Percentiles rank a stretch among this genome's conserved stretches.
phyloP scores from a whole-genome alignment of 37 sponge, comb jelly and placozoan species.

The Geodia barretti region DNA sequence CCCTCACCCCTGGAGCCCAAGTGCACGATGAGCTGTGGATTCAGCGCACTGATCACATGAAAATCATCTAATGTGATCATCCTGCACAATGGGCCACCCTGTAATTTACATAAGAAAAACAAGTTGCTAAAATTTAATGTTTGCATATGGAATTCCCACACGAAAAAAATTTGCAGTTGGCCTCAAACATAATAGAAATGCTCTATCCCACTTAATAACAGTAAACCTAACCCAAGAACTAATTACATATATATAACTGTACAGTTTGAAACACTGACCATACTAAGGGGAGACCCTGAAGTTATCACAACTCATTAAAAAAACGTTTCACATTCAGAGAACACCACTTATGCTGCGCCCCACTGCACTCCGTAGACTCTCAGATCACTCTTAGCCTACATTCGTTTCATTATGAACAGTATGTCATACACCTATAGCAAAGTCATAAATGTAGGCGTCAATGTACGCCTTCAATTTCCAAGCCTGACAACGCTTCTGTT shows the following conservation, averaged over 20 bases:
- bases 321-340: slow-evolving; percentile 12
- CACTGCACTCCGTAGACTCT: slow-evolving; percentile 3
- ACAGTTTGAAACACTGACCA: slow-evolving; percentile 2
- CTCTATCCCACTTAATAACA: too few species aligned
- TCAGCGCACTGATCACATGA: slow-evolving; percentile 35
- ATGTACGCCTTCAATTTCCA: too few species aligned
- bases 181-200: too few species aligned
- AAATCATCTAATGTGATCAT: not conserved
- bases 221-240: too few species aligned
- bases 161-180: too few species aligned
- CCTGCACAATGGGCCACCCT: slow-evolving; percentile 59
- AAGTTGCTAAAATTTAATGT: too few species aligned
- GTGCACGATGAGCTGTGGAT: slow-evolving; percentile 71
- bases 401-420: too few species aligned
- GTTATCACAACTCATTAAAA: not conserved
- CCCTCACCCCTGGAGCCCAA: slow-evolving; percentile 15
- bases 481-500: too few species aligned
- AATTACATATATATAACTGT: slow-evolving; percentile 19
- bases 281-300: not conserved
- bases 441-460: too few species aligned
- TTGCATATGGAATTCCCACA: too few species aligned
- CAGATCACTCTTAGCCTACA: slow-evolving; percentile 24
- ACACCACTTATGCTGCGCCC: slow-evolving; percentile 30
- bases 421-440: too few species aligned
- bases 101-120: too few species aligned